These are phyloP conservation scores for Turdus rufiventris DNA, from an alignment of 2,113 vertebrate species.

Conservation along the genomic window DNA sequence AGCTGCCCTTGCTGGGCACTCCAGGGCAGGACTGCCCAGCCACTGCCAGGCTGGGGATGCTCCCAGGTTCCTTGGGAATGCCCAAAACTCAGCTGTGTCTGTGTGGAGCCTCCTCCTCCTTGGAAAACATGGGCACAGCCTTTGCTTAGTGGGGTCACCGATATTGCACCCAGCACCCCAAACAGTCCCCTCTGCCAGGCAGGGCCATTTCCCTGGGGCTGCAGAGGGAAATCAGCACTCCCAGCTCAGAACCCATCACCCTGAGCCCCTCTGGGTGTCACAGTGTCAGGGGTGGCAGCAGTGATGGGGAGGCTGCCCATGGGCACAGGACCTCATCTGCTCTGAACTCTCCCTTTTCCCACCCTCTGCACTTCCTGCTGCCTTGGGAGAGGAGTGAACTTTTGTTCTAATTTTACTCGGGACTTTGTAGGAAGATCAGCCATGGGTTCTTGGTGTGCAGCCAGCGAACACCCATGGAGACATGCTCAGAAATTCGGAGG, in stretches of 20 bases:
- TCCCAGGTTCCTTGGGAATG: not conserved
- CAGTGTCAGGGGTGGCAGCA: not conserved
- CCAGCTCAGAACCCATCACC: not conserved
- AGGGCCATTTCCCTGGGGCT: not conserved
- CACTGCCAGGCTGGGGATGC: not conserved
- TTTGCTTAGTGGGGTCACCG: accelerated
- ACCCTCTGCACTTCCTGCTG: conserved; percentile 63
- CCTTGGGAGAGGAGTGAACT: conserved; percentile 65
- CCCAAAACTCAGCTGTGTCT: not conserved
- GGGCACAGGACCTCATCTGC: conserved; percentile 48
- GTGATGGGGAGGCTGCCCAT: not conserved
- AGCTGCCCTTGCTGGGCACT: conserved; percentile 16
- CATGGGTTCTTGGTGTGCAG: conserved; percentile 63
- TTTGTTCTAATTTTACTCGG: conserved; percentile 66
- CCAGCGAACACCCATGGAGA: conserved; percentile 66
- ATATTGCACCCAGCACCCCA: accelerated
- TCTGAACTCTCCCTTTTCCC: conserved; percentile 35
- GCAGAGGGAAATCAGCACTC: not conserved
- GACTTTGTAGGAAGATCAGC: conserved; percentile 65
- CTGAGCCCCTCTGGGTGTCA: not conserved
- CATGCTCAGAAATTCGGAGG: conserved; percentile 44
- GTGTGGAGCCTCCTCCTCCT: accelerated
- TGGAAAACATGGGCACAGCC: not conserved
- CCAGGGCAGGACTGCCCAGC: accelerated
- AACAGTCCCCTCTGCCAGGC: not conserved